Evolutionary conservation across 2,888 invertebrate species (phyloP).

Genomic region (Cactoblastis cactorum): DNA sequence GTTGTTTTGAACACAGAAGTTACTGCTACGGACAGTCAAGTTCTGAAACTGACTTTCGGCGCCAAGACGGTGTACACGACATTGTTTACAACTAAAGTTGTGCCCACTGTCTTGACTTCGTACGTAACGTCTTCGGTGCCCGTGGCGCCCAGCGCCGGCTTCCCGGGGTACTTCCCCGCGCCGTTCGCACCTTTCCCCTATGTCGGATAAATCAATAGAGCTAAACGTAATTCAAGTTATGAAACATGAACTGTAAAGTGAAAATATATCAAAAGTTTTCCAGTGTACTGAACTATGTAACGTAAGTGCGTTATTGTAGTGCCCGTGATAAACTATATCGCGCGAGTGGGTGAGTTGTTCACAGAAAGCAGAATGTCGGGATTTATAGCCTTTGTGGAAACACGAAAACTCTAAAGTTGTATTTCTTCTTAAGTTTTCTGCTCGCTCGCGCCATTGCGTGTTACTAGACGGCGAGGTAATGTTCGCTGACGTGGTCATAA

Average conservation of each 20-base stretch:
- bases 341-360: conserved; percentile 60
- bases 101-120: conserved; percentile 90
- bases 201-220: conserved; percentile 80
- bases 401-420: conserved; percentile 61
- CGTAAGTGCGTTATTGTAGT: conserved; percentile 50
- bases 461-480: conserved; percentile 36
- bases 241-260: conserved; percentile 39
- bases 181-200: conserved; percentile 88
- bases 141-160: conserved; percentile 84
- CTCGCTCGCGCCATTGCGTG: conserved; percentile 34
- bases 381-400: conserved; percentile 62
- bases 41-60: conserved; percentile 93
- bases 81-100: conserved; percentile 88
- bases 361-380: conserved; percentile 54
- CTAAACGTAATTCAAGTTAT: conserved; percentile 27
- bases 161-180: conserved; percentile 88
- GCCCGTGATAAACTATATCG: conserved; percentile 63
- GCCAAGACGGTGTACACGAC: conserved; percentile 94
- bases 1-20: conserved; percentile 89
- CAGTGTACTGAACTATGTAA: conserved; percentile 42
- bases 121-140: conserved; percentile 90
- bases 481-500: conserved; percentile 34
- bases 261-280: conserved; percentile 40
- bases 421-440: conserved; percentile 54
- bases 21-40: conserved; percentile 88